phyloP scores from a whole-genome alignment of 2,888 invertebrate species.

The Tuta absoluta region DNA sequence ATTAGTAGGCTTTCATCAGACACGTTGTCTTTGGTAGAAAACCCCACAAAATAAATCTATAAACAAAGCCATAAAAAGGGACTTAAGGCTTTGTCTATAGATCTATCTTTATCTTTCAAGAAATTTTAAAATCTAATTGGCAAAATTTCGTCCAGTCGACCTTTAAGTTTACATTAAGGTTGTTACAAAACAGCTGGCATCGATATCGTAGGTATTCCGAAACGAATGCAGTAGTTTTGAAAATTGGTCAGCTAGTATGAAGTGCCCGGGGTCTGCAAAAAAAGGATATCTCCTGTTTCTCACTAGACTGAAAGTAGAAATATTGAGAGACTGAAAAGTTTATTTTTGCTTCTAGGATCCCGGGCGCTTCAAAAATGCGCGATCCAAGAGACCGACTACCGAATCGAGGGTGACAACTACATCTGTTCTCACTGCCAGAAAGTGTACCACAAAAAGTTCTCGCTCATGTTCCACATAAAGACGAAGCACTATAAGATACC shows the following conservation, averaged over 20 bases:
- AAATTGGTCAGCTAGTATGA: not conserved
- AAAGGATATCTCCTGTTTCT: not conserved
- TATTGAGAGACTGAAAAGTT: conserved; percentile 11
- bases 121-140: no score
- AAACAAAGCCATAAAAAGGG: no score
- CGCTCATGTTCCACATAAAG: conserved; percentile 56
- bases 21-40: no score
- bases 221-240: not conserved
- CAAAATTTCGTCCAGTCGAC: no score
- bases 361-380: conserved; percentile 46
- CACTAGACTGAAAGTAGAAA: not conserved
- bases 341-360: conserved; percentile 55
- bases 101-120: no score
- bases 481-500: conserved; percentile 61
- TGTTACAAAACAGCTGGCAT: no score
- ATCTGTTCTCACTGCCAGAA: conserved; percentile 55
- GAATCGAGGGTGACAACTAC: conserved; percentile 45
- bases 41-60: no score
- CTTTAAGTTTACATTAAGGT: no score
- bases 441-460: conserved; percentile 49
- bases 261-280: not conserved
- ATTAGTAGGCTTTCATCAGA: no score
- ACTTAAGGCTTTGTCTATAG: no score
- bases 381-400: conserved; percentile 54
- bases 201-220: not conserved